Conservation (phyloP, 35 echinoderm and acorn worm genomes). For the Lytechinus pictus region DNA sequence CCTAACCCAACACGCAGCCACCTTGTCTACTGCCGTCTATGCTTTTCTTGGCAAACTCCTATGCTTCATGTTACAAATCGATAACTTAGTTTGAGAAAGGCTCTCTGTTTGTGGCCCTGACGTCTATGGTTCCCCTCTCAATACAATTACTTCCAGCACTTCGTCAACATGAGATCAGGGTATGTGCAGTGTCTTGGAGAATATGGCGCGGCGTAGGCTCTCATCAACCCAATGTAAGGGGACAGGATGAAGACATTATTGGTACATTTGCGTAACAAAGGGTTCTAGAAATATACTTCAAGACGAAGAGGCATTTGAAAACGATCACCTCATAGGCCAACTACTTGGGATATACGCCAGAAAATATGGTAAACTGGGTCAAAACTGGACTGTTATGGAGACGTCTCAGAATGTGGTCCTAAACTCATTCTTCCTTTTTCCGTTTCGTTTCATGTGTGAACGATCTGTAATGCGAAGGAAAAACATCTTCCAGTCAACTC, state of each 20-base stretch:
- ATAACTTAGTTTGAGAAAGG: background rate
- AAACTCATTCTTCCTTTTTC: too few species aligned
- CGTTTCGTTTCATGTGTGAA: too few species aligned
- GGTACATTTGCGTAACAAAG: background rate
- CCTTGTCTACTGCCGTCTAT: background rate
- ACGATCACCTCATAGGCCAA: too few species aligned
- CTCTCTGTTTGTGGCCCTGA: slow-evolving; percentile 8
- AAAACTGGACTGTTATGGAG: too few species aligned
- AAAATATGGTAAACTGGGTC: too few species aligned
- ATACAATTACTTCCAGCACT: background rate
- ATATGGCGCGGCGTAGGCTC: background rate
- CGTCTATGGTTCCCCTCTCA: background rate
- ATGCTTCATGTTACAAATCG: slow-evolving; percentile 18
- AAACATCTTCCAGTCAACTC: too few species aligned
- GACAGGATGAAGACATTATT: background rate
- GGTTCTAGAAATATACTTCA: too few species aligned
- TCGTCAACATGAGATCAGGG: background rate
- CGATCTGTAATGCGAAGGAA: too few species aligned
- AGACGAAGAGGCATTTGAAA: too few species aligned
- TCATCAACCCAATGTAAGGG: background rate
- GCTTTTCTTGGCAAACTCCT: background rate
- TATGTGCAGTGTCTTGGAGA: background rate
- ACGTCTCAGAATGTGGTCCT: too few species aligned
- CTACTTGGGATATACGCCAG: too few species aligned
- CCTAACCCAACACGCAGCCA: background rate